phyloP scores from a whole-genome alignment of 2,888 invertebrate species.

The Napeogenes inachia region DNA sequence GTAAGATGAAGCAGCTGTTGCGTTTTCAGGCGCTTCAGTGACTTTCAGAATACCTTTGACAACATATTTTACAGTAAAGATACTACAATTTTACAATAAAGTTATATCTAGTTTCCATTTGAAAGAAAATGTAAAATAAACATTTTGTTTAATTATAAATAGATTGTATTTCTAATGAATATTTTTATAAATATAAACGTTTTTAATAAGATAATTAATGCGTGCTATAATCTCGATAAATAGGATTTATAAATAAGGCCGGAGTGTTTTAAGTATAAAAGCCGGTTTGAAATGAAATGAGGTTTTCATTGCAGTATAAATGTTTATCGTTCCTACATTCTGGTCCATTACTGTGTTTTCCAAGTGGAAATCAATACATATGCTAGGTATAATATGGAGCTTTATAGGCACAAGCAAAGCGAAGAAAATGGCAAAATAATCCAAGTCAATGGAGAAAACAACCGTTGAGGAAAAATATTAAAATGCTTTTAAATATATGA shows the following conservation, averaged over 20 bases:
- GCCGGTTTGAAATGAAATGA: constrained; percentile 13
- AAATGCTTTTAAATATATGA: not conserved
- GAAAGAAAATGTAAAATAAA: too few relatives aligned
- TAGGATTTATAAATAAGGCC: not conserved
- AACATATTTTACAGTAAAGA: not conserved
- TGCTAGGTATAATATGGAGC: constrained; percentile 49
- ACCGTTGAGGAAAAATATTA: not conserved
- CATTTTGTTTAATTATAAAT: too few relatives aligned
- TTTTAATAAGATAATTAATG: not conserved
- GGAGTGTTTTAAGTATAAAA: not conserved
- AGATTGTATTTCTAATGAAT: too few relatives aligned
- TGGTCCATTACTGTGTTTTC: constrained; percentile 53
- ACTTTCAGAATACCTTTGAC: not conserved
- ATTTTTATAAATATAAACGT: not conserved
- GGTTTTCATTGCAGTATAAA: constrained; percentile 24
- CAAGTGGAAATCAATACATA: constrained; percentile 59
- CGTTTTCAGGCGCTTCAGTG: not conserved
- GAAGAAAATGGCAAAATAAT: constrained; percentile 10
- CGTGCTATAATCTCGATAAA: not conserved
- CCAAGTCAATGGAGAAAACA: not conserved
- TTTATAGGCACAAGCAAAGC: constrained; percentile 31
- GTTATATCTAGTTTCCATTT: not conserved
- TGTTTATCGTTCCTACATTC: constrained; percentile 32
- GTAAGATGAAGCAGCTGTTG: constrained; percentile 1
- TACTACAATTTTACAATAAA: not conserved